Conservation (phyloP, 2,113 vertebrate genomes). For the Salvelinus fontinalis region DNA sequence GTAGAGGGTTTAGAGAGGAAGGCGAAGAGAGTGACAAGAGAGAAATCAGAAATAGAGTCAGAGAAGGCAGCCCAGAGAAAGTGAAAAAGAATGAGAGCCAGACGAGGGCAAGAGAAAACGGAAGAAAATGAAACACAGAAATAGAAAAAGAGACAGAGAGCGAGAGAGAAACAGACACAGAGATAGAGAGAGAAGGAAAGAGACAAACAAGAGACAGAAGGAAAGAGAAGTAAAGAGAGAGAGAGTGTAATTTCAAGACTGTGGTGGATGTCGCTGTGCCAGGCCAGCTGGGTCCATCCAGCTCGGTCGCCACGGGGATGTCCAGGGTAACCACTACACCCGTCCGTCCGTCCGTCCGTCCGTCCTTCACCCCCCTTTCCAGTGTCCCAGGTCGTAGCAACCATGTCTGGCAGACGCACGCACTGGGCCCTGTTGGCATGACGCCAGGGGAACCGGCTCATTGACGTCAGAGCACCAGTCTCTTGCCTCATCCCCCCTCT, state of each 20-base stretch:
- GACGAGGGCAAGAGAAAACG: neutral
- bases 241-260: slow-evolving; percentile 11
- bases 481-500: slow-evolving; percentile 78
- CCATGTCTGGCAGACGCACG: slow-evolving; percentile 46
- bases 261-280: slow-evolving; percentile 55
- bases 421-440: slow-evolving; percentile 63
- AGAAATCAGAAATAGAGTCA: neutral
- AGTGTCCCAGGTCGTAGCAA: slow-evolving; percentile 52
- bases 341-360: slow-evolving; percentile 29
- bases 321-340: slow-evolving; percentile 19
- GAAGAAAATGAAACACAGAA: neutral
- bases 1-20: neutral
- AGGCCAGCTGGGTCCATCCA: slow-evolving; percentile 60
- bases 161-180: neutral
- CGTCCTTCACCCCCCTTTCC: slow-evolving; percentile 50
- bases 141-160: neutral
- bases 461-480: slow-evolving; percentile 78
- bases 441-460: slow-evolving; percentile 76
- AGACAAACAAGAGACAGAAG: neutral
- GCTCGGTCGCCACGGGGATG: slow-evolving; percentile 46
- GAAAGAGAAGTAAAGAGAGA: slow-evolving; percentile 10
- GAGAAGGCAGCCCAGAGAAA: neutral
- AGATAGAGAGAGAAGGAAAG: neutral
- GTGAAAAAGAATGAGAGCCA: neutral
- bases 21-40: neutral